Conservation (phyloP, 2,113 vertebrate species). For the Girardinichthys multiradiatus region DNA sequence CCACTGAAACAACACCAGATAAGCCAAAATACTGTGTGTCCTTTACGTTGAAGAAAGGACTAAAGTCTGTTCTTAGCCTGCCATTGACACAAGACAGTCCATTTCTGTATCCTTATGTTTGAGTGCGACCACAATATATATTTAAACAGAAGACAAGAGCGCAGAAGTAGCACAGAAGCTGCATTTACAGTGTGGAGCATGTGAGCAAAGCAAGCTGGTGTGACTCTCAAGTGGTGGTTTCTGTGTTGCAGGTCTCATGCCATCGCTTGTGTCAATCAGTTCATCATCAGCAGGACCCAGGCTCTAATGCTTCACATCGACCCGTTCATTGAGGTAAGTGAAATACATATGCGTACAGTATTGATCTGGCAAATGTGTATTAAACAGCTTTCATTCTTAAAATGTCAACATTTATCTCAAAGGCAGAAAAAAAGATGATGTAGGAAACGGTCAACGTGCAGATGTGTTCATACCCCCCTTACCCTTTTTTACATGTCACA, state of each 20-base stretch:
- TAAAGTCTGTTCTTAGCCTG: background rate
- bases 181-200: conserved; percentile 41
- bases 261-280: conserved; percentile 97
- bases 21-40: too few relatives aligned
- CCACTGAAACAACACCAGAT: too few relatives aligned
- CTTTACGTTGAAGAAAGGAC: background rate
- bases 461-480: background rate
- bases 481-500: background rate
- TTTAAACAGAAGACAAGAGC: background rate
- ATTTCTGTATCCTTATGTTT: background rate
- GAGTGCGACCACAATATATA: background rate
- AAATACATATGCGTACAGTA: background rate
- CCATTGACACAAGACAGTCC: too few relatives aligned
- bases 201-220: conserved; percentile 21
- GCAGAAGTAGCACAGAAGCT: conserved; percentile 23
- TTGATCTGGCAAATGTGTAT: background rate
- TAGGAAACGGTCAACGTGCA: too few relatives aligned
- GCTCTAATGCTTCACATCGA: conserved; percentile 98
- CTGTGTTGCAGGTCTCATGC: conserved; percentile 90
- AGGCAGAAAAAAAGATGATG: background rate
- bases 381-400: too few relatives aligned
- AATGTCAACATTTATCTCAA: background rate
- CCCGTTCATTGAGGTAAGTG: conserved; percentile 93
- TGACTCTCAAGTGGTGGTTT: conserved; percentile 12
- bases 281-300: conserved; percentile 98